Conservation (phyloP, 1,140 invertebrate genomes). For the Pentalonia nigronervosa region DNA sequence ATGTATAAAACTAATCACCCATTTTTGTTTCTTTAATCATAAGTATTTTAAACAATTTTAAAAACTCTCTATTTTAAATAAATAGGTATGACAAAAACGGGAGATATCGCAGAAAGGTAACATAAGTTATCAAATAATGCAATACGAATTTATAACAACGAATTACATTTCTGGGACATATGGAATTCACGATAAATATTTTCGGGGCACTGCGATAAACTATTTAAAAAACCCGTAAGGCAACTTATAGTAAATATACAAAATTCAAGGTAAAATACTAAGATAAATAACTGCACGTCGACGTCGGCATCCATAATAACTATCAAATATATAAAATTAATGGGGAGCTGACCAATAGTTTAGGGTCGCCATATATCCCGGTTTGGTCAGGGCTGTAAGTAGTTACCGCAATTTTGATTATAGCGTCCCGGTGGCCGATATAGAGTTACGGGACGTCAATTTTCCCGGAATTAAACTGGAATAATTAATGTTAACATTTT, state of each 20-base stretch:
- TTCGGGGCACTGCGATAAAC: background rate
- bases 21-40: too few species aligned
- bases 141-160: too few species aligned
- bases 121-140: too few species aligned
- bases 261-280: background rate
- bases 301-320: background rate
- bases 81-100: too few species aligned
- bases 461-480: too few species aligned
- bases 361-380: background rate
- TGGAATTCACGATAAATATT: background rate
- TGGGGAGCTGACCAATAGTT: background rate
- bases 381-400: background rate
- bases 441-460: too few species aligned
- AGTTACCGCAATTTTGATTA: background rate
- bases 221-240: background rate
- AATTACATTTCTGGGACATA: background rate
- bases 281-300: background rate
- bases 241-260: background rate
- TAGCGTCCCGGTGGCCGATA: too few species aligned
- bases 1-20: too few species aligned
- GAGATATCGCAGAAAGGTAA: too few species aligned
- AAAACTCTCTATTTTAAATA: too few species aligned
- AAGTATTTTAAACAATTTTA: too few species aligned
- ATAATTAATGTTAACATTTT: too few species aligned
- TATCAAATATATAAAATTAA: background rate